Evolutionary conservation across 1,140 invertebrate genomes (phyloP).

Genomic region (Hycleus phaleratus): DNA sequence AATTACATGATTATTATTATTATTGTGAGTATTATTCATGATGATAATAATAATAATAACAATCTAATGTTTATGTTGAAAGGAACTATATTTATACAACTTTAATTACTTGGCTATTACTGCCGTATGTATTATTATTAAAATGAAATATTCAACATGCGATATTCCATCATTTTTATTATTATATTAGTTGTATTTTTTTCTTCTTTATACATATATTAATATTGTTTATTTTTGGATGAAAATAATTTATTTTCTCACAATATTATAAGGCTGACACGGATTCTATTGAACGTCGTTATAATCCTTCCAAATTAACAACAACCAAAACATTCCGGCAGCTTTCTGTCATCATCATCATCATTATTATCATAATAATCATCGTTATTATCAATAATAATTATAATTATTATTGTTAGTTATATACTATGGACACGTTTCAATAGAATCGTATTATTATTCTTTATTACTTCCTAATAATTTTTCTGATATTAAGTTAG

Average conservation of each 20-base stretch:
- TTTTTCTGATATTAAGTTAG: no score
- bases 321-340: not conserved
- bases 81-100: slow-evolving; percentile 29
- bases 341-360: not conserved
- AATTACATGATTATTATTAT: slow-evolving; percentile 20
- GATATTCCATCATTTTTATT: slow-evolving; percentile 18
- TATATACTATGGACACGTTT: no score
- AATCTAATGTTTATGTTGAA: slow-evolving; percentile 21
- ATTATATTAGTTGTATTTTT: slow-evolving; percentile 17
- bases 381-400: no score
- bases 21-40: not conserved
- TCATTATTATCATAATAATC: no score
- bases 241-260: slow-evolving; percentile 10
- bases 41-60: not conserved
- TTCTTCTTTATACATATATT: not conserved
- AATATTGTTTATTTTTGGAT: no score
- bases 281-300: not conserved
- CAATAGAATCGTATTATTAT: no score
- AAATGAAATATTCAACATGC: slow-evolving; percentile 13
- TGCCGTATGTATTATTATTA: slow-evolving; percentile 26
- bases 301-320: slow-evolving; percentile 1
- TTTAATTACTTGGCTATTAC: slow-evolving; percentile 28
- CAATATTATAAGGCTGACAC: slow-evolving; percentile 8
- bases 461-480: no score
- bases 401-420: no score